Evolutionary conservation across 2,797 vertebrate species (phyloP).

Genomic region (Argentina silus): DNA sequence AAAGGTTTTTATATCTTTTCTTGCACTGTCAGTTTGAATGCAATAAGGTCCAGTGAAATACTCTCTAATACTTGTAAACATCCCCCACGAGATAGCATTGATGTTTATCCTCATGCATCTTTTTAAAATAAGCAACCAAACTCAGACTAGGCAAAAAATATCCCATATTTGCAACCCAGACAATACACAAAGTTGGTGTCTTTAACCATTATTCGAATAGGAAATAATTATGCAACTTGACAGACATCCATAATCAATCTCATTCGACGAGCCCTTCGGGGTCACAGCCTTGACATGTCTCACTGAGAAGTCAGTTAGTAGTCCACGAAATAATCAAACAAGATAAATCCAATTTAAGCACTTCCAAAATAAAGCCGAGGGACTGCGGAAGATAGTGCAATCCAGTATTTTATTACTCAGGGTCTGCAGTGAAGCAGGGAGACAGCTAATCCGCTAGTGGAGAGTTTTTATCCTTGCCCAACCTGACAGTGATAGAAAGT

Average conservation of each 20-base stretch:
- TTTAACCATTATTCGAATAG: neutral
- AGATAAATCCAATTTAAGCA: conserved; percentile 68
- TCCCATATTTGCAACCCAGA: neutral
- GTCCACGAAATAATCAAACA: conserved; percentile 60
- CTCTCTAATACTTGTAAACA: conserved; percentile 31
- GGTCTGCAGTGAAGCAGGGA: conserved; percentile 63
- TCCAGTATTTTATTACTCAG: conserved; percentile 75
- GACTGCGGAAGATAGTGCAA: conserved; percentile 52
- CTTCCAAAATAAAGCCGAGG: conserved; percentile 69
- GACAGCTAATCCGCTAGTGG: conserved; percentile 77
- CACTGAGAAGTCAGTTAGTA: neutral
- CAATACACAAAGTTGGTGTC: neutral
- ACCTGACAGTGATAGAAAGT: conserved; percentile 85
- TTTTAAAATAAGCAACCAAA: neutral
- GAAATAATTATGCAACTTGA: neutral
- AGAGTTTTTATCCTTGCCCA: conserved; percentile 76
- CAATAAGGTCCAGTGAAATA: conserved; percentile 38
- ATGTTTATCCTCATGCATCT: neutral
- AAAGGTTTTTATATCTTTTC: conserved; percentile 76
- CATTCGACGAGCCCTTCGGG: neutral
- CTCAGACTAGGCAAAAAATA: neutral
- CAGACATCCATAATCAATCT: neutral
- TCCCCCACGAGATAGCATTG: neutral
- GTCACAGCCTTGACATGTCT: neutral
- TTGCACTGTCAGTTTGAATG: conserved; percentile 68